Percentiles rank a stretch among this genome's conserved stretches.
phyloP scores from a whole-genome alignment of 2,888 invertebrate species.

The Hesperia comma region DNA sequence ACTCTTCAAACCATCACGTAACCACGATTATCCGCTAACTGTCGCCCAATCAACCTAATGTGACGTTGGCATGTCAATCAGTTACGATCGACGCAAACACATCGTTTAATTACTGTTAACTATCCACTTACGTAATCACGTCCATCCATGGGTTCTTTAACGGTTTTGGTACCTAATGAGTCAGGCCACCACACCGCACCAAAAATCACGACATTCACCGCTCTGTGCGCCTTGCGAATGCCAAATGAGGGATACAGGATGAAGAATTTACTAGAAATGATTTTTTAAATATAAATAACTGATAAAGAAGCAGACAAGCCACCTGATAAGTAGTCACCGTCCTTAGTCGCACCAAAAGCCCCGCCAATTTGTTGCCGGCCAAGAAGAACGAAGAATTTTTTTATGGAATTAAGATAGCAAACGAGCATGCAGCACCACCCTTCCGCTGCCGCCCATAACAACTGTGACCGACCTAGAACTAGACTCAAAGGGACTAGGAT shows the following conservation, averaged over 20 bases:
- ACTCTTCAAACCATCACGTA: too few species aligned
- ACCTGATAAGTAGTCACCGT: too few species aligned
- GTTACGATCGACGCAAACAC: background rate
- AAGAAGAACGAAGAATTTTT: too few species aligned
- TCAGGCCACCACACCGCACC: constrained; percentile 3
- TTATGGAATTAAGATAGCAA: too few species aligned
- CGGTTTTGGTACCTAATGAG: constrained; percentile 3
- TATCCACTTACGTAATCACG: background rate
- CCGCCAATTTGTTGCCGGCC: too few species aligned
- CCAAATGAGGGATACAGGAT: constrained; percentile 6
- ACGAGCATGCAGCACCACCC: too few species aligned
- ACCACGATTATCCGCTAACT: background rate
- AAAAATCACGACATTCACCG: constrained; percentile 18
- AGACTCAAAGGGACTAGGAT: too few species aligned
- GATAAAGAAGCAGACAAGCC: background rate
- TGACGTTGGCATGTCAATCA: background rate
- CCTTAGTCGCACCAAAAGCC: too few species aligned
- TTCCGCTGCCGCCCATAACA: too few species aligned
- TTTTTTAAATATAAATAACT: too few species aligned
- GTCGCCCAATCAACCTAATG: constrained; percentile 6
- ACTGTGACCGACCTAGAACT: too few species aligned
- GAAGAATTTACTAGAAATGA: constrained; percentile 11
- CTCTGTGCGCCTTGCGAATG: constrained; percentile 13
- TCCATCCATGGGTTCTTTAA: constrained; percentile 1
- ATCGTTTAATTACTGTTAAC: constrained; percentile 1